Percentiles rank a stretch among this genome's conserved stretches.
These are phyloP conservation scores for Hydropsyche tenuis DNA, from an alignment of 1,140 invertebrate species.

Conservation along the genomic window DNA sequence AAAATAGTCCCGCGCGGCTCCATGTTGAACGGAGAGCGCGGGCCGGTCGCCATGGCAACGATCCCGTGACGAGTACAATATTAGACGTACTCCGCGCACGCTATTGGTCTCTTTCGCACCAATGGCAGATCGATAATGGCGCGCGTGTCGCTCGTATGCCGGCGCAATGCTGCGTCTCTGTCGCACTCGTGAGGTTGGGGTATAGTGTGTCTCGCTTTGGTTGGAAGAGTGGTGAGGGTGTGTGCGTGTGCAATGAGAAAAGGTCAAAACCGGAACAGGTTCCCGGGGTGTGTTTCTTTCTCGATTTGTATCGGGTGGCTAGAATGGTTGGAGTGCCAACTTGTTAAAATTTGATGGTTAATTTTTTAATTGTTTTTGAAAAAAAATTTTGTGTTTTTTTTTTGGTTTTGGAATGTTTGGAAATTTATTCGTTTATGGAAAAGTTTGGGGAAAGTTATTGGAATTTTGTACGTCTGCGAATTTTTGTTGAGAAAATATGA, in stretches of 20 bases:
- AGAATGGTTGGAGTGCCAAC: too few relatives aligned
- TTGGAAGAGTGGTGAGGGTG: not conserved
- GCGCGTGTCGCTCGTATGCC: not conserved
- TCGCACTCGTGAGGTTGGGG: not conserved
- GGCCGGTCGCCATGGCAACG: constrained; percentile 27
- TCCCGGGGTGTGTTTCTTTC: constrained; percentile 1
- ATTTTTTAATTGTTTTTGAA: constrained; percentile 7
- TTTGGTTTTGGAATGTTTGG: too few relatives aligned
- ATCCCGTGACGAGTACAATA: not conserved
- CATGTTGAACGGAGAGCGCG: not conserved
- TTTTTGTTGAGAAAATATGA: too few relatives aligned
- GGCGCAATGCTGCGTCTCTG: not conserved
- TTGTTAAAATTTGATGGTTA: too few relatives aligned
- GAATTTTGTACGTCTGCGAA: too few relatives aligned
- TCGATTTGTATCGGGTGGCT: constrained; percentile 6
- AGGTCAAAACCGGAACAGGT: constrained; percentile 35
- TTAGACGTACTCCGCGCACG: not conserved
- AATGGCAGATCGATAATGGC: not conserved
- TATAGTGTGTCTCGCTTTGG: constrained; percentile 2
- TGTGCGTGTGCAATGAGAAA: constrained; percentile 19
- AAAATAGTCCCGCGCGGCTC: constrained; percentile 20
- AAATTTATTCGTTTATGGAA: too few relatives aligned
- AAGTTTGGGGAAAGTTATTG: too few relatives aligned
- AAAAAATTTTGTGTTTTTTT: constrained; percentile 4
- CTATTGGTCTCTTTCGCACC: not conserved